phyloP scores from a whole-genome alignment of 2,888 invertebrate species.

The Macrophya alboannulata region DNA sequence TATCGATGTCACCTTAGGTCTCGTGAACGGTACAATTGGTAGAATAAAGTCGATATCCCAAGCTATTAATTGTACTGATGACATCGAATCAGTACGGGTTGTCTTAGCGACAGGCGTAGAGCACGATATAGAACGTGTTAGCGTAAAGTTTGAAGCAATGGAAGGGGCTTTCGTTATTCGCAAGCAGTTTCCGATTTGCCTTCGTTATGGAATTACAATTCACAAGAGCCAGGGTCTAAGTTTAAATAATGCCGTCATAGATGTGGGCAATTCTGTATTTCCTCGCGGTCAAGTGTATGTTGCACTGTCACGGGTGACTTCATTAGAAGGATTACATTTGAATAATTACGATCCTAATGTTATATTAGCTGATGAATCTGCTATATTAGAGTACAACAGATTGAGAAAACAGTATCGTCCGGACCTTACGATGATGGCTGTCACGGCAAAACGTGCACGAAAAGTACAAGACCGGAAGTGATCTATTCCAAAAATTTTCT shows the following conservation, averaged over 20 bases:
- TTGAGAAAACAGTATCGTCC: slow-evolving; percentile 60
- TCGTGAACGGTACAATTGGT: slow-evolving; percentile 68
- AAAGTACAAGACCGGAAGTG: too few relatives aligned
- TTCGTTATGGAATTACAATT: too few relatives aligned
- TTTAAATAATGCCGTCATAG: too few relatives aligned
- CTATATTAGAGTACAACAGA: slow-evolving; percentile 59
- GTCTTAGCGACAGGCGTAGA: slow-evolving; percentile 58
- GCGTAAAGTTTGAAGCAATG: too few relatives aligned
- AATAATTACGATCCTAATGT: slow-evolving; percentile 64
- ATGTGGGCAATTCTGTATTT: too few relatives aligned
- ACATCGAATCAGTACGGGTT: slow-evolving; percentile 62
- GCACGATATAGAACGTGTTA: slow-evolving; percentile 60
- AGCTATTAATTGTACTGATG: slow-evolving; percentile 45
- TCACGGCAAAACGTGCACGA: too few relatives aligned
- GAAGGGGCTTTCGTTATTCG: too few relatives aligned
- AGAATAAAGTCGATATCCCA: slow-evolving; percentile 60
- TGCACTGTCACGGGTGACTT: slow-evolving; percentile 38
- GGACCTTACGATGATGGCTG: slow-evolving; percentile 50
- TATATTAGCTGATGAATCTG: slow-evolving; percentile 58
- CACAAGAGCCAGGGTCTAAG: too few relatives aligned
- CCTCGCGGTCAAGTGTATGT: too few relatives aligned
- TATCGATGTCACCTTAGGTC: slow-evolving; percentile 67
- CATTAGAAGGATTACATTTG: slow-evolving; percentile 61
- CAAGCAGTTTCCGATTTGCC: too few relatives aligned
- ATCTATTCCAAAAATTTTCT: too few relatives aligned